These are phyloP conservation scores for Scaptomyza cyrtandrae DNA, from an alignment of 2,888 invertebrate genomes.

Conservation along the genomic window DNA sequence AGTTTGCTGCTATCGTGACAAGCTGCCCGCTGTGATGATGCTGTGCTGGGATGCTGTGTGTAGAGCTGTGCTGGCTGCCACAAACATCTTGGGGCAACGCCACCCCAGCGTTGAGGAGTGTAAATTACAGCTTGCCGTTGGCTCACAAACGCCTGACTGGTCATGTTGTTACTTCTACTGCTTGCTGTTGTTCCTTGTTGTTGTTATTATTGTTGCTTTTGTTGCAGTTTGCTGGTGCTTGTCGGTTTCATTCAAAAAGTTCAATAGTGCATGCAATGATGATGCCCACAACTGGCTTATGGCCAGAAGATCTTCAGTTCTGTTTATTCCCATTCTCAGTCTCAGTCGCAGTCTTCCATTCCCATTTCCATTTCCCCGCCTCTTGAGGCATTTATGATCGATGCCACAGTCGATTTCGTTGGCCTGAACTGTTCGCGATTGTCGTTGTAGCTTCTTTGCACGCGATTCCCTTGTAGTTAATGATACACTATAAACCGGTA, in stretches of 20 bases:
- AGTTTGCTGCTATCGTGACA: conserved; percentile 64
- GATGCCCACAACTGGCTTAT: conserved; percentile 44
- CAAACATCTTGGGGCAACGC: conserved; percentile 60
- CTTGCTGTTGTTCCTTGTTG: conserved; percentile 19
- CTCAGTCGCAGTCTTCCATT: conserved; percentile 35
- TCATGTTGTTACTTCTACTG: conserved; percentile 53
- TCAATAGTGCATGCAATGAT: conserved; percentile 77
- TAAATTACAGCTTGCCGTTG: conserved; percentile 75
- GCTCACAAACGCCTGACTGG: conserved; percentile 62
- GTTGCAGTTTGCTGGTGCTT: conserved; percentile 55
- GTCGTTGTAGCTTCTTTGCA: conserved; percentile 59
- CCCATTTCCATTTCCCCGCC: conserved; percentile 12
- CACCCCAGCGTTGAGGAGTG: conserved; percentile 72
- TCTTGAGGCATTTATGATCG: conserved; percentile 68
- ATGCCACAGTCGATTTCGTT: conserved; percentile 75
- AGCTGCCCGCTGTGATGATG: conserved; percentile 73
- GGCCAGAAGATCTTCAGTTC: conserved; percentile 21
- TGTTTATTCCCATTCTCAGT: conserved; percentile 51
- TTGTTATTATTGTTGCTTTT: conserved; percentile 18
- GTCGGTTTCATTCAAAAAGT: conserved; percentile 80
- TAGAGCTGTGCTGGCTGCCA: conserved; percentile 35
- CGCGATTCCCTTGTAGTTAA: conserved; percentile 49
- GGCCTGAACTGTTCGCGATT: conserved; percentile 59
- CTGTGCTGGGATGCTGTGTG: conserved; percentile 42
- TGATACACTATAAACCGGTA: conserved; percentile 25